A percentile compares a stretch with the other conserved stretches of the same genome.
phyloP scores from a whole-genome alignment of 2,797 vertebrate species.

The Clarias fuscus region DNA sequence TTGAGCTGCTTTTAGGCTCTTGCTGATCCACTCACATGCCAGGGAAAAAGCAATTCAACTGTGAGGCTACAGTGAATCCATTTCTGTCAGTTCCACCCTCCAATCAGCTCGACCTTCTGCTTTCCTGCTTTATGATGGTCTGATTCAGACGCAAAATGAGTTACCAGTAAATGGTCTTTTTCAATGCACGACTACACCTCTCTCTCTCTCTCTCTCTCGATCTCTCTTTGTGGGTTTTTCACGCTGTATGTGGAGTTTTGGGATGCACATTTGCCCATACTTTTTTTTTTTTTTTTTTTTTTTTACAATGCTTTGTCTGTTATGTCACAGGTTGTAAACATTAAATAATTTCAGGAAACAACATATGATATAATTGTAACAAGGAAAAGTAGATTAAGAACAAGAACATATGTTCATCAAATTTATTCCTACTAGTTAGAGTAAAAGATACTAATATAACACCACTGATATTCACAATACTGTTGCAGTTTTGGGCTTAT shows the following conservation, averaged over 20 bases:
- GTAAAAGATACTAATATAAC: neutral
- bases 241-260: neutral
- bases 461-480: neutral
- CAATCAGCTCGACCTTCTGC: slow-evolving; percentile 68
- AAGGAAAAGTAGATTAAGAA: neutral
- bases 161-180: slow-evolving; percentile 51
- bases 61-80: slow-evolving; percentile 76
- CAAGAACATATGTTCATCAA: neutral
- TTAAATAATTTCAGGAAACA: neutral
- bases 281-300: neutral
- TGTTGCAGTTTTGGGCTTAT: neutral
- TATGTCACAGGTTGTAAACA: neutral
- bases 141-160: slow-evolving; percentile 15
- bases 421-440: slow-evolving; percentile 7
- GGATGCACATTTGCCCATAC: neutral
- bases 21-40: slow-evolving; percentile 74
- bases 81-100: slow-evolving; percentile 80
- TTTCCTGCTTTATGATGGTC: slow-evolving; percentile 36
- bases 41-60: slow-evolving; percentile 81
- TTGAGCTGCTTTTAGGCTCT: slow-evolving; percentile 72
- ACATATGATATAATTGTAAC: neutral
- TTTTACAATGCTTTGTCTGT: neutral
- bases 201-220: neutral
- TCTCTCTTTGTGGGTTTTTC: neutral
- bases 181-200: slow-evolving; percentile 2